Base-by-base conservation (phyloP, 2,888 invertebrate species). In the Crioceris asparagi region DNA sequence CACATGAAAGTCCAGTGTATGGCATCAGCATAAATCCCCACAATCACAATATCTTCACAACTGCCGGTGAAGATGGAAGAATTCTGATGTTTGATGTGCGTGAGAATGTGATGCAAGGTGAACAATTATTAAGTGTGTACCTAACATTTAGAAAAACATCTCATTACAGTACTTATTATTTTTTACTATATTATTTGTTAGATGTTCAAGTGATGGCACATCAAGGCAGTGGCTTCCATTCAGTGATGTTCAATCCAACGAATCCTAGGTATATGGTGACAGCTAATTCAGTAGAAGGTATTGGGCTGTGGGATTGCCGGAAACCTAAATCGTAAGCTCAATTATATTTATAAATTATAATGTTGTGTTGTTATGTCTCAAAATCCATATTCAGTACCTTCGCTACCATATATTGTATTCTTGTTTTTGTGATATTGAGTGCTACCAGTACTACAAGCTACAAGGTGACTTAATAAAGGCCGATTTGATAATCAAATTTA, bases 21-120 rank as follows among this genome's bases (percentile, higher is more conserved):
- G 84, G 91, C 33, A 68, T 94, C 32, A 84, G 86, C 45, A 77
- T 88, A 34, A 85, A 92, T 64, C 91, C 92, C 0, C 74, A 76
- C 56, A 85, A 87, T 59, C 81, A 85, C 47, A 75, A 78, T 52
- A 73, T 92, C 4, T 81, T 94, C 52, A 77, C 86, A 17, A 91
- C 87, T 31, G 93, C 94, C 5, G 88, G 91, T 39, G 93, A 93
- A 61, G 91, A 94, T 66, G 93, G 93, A 3, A 72, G 85, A 42
- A 71, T 94, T 42, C 70, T 90, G 26, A 70, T 94, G 19, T 91
- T 83, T 64, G 94, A 96, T 61, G 78, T 81, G 29, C 66, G 91
- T 53, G 75, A 77, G 49, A 72, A 78, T 30, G 37, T 48, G 15
- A 49, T 47, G 43, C 45, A 51, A 44, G 54, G 55, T 52, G 43